A percentile compares a stretch with the other conserved stretches of the same genome.
phyloP scores from a whole-genome alignment of 2,113 vertebrate species.

The Pterocles gutturalis region DNA sequence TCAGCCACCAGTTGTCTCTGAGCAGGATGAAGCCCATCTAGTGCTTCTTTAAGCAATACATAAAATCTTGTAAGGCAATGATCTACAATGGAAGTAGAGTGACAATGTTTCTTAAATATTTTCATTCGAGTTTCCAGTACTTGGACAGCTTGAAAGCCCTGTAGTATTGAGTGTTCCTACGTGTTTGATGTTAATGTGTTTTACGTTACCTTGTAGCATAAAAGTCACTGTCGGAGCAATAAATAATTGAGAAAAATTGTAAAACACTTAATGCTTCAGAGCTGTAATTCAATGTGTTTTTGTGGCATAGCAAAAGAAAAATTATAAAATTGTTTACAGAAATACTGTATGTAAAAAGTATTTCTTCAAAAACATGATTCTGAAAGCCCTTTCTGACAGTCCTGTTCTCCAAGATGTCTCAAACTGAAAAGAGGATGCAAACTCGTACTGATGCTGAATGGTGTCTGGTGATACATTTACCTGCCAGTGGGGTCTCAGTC shows the following conservation, averaged over 20 bases:
- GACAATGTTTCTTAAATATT: not conserved
- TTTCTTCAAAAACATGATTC: not conserved
- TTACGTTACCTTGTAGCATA: not conserved
- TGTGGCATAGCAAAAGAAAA: not conserved
- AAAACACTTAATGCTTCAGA: not conserved
- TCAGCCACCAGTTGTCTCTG: not conserved
- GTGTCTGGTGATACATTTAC: not conserved
- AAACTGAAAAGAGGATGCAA: not conserved
- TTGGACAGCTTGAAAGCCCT: not conserved
- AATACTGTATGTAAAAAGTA: not conserved
- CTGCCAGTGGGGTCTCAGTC: not conserved
- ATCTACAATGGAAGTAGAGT: not conserved
- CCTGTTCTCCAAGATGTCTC: accelerated
- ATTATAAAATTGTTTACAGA: not conserved
- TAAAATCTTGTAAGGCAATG: not conserved
- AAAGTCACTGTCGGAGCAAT: not conserved
- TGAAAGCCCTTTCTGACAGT: not conserved
- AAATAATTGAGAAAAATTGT: not conserved
- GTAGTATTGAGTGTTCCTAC: not conserved
- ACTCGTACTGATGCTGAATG: not conserved
- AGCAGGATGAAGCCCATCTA: not conserved
- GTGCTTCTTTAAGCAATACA: not conserved
- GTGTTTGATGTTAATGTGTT: not conserved
- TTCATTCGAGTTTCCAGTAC: not conserved
- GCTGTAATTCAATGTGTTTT: not conserved